Percentiles rank a stretch among this genome's conserved stretches.
phyloP scores from a whole-genome alignment of 2,113 vertebrate species.

The Clarias batrachus region DNA sequence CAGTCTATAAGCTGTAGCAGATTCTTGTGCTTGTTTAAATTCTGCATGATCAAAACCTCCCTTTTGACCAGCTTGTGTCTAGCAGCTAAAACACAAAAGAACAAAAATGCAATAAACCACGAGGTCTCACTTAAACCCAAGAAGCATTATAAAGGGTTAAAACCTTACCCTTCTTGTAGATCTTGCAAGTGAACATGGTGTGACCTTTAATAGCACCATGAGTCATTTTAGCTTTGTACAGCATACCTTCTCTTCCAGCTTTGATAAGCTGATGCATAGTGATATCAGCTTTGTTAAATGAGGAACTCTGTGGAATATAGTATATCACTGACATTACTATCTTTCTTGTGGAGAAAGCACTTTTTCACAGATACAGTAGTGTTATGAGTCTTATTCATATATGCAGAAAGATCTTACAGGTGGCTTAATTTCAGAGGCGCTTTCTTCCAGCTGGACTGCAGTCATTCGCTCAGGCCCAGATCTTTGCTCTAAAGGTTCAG shows the following conservation, averaged over 20 bases:
- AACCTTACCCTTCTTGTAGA: slow-evolving; percentile 45
- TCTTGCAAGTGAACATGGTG: slow-evolving; percentile 53
- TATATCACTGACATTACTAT: background rate
- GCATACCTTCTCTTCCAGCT: slow-evolving; percentile 46
- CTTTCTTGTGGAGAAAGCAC: background rate
- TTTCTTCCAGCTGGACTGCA: background rate
- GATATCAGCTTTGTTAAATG: slow-evolving; percentile 51
- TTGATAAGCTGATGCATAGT: slow-evolving; percentile 52
- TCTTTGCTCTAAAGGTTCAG: background rate
- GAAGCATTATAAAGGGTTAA: background rate
- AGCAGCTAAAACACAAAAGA: slow-evolving; percentile 5
- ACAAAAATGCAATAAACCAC: background rate
- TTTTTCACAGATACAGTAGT: background rate
- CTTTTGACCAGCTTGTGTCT: slow-evolving; percentile 25
- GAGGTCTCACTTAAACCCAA: background rate
- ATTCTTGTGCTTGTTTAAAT: slow-evolving; percentile 46
- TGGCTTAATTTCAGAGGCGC: background rate
- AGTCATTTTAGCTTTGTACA: slow-evolving; percentile 54
- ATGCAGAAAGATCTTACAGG: slow-evolving; percentile 31
- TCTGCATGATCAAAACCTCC: slow-evolving; percentile 49
- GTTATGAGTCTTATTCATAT: background rate
- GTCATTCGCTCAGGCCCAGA: background rate
- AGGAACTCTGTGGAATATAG: slow-evolving; percentile 33
- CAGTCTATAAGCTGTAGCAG: slow-evolving; percentile 32
- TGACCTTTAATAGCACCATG: slow-evolving; percentile 54